Percentiles rank a stretch among this genome's conserved stretches.
These are phyloP conservation scores for Clistopyga incitator DNA, from an alignment of 2,888 invertebrate species.

Conservation along the genomic window DNA sequence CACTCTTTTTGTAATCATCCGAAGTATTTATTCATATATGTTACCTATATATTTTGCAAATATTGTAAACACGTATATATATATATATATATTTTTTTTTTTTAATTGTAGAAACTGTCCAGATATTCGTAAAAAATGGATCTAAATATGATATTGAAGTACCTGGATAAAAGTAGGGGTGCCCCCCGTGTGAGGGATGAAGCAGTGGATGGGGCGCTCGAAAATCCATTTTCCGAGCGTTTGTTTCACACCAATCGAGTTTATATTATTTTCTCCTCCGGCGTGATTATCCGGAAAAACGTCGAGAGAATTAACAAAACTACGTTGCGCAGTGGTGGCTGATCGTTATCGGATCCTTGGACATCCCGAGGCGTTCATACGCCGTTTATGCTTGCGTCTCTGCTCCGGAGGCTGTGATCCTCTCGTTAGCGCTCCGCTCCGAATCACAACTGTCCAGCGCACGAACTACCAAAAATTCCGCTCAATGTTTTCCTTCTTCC, in stretches of 20 bases:
- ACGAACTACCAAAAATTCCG: not conserved
- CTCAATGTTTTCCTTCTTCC: not conserved
- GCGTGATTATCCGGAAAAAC: slow-evolving; percentile 18
- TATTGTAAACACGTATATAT: not conserved
- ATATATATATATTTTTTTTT: too few relatives aligned
- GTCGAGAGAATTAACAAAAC: slow-evolving; percentile 34
- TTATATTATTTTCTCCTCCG: not conserved
- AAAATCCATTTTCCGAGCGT: slow-evolving; percentile 80
- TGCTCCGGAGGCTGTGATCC: not conserved
- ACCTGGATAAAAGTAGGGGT: slow-evolving; percentile 80
- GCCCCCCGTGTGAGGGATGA: slow-evolving; percentile 81
- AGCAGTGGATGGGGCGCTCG: slow-evolving; percentile 82
- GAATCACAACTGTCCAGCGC: not conserved
- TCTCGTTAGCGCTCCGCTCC: not conserved
- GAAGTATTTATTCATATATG: too few relatives aligned
- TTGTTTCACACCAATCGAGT: not conserved
- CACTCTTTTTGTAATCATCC: too few relatives aligned
- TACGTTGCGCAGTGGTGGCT: slow-evolving; percentile 51
- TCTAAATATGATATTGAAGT: not conserved
- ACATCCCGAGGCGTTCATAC: slow-evolving; percentile 41
- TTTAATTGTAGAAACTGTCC: not conserved
- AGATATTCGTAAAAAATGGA: not conserved
- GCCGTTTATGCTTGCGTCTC: not conserved
- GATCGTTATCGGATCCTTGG: slow-evolving; percentile 31
- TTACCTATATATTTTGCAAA: too few relatives aligned